phyloP scores from a whole-genome alignment of 2,888 invertebrate species.

The Ochropleura leucogaster region DNA sequence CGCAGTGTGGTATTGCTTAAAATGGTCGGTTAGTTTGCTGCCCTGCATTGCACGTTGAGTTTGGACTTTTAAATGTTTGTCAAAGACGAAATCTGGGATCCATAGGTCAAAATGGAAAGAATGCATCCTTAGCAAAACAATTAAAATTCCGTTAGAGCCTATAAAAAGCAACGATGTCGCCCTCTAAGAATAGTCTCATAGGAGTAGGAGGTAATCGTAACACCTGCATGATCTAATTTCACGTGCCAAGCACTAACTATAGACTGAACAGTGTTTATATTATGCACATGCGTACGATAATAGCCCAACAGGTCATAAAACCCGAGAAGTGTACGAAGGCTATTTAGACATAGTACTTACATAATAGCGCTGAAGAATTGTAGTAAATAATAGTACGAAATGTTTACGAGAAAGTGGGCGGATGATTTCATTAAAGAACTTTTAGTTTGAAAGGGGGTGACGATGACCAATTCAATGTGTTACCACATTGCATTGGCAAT shows the following conservation, averaged over 20 bases:
- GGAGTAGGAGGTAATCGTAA: slow-evolving; percentile 54
- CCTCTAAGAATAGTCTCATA: slow-evolving; percentile 65
- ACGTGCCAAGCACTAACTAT: slow-evolving; percentile 68
- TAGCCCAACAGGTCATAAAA: slow-evolving; percentile 43
- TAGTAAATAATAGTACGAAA: slow-evolving; percentile 13
- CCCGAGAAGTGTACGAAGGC: slow-evolving; percentile 33
- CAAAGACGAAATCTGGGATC: too few species aligned
- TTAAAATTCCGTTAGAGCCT: slow-evolving; percentile 27
- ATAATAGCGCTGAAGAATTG: neutral
- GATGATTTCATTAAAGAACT: neutral
- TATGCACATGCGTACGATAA: slow-evolving; percentile 61
- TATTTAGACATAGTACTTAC: slow-evolving; percentile 9
- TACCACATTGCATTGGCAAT: too few species aligned
- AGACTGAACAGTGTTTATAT: slow-evolving; percentile 52
- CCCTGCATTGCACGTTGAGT: too few species aligned
- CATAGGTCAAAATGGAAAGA: neutral
- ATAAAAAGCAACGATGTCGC: slow-evolving; percentile 39
- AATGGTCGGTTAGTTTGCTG: too few species aligned
- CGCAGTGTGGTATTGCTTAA: too few species aligned
- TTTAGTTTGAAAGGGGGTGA: neutral
- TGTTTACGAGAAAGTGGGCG: neutral
- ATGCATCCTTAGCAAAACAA: neutral
- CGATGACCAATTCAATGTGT: too few species aligned
- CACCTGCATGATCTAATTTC: slow-evolving; percentile 74
- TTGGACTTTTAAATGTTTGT: too few species aligned